Base-by-base conservation (phyloP, 2,797 vertebrate genomes). In the Fringilla coelebs region DNA sequence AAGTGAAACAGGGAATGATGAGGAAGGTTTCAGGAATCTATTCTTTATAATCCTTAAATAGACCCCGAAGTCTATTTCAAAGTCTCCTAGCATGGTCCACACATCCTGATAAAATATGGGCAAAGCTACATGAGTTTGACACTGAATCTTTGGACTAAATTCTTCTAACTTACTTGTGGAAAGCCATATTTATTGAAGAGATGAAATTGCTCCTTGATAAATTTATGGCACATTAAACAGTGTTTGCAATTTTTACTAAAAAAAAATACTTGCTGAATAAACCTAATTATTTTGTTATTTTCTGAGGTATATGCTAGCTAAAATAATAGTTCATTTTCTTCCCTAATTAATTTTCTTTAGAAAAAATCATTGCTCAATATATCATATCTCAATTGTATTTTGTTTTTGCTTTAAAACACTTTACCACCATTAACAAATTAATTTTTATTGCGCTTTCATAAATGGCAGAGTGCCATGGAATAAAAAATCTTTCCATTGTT, bases 351-450 rank as follows among this genome's bases (percentile, higher is more conserved):
- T 65, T 76, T 85, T 57, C 21, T 81, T 84, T 36, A 78, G 36
- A 87, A 88, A 80, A 89, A 76, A 58, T 3, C 6, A 62, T 70
- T 90, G 25, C 25, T 85, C 24, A 55, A 46, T 78, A 36, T 5
- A 58, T 81, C 26, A 74, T 57, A 74, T 24, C 9, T 85, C 45
- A 48, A 70, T 57, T 34, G 14, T 13, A 1, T 18, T 32, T 24
- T 55, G 34, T 36, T 83, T 78, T 62, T 60, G 0, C 28, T 85
- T 90, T 86, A 75, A 62, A 93, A 85, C 14, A 75, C 3, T 93
- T 93, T 54, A 72, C 17, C 4, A 51, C 15, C 46, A 90, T 89
- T 94, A 94, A 86, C 13, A 91, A 90, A 89, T 92, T 80, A 68
- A 48, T 88, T 94, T 74, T 82, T 87, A 66, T 54, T 79, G 21